Evolutionary conservation across 2,113 vertebrate genomes (phyloP), one percentile per base, ranked within the genome.

Genomic region (Theropithecus gelada): DNA sequence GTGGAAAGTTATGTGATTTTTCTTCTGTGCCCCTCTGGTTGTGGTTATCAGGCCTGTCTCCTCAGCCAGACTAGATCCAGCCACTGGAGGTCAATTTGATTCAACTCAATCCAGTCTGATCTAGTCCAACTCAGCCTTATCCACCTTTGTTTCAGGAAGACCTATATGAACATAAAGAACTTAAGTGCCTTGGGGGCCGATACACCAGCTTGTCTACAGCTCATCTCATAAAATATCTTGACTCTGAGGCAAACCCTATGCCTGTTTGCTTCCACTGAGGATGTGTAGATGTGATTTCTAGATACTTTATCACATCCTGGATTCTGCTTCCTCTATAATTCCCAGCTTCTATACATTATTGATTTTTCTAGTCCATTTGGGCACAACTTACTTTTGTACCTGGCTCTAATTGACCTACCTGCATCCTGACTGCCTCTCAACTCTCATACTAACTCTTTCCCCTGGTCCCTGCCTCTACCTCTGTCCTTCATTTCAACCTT

Each of bases 1-100:
- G 97, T 97, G 89, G 95, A 97, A 98, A 97, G 87, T 95, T 94
- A 96, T 88, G 52, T 14, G 75, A 81, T 88, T 97, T 97, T 97
- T 97, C 64, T 94, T 96, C 75, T 93, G 79, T 94, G 95, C 84
- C 70, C 88, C 78, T 96, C 55, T 90, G 52, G 87, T 95, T 97
- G 68, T 96, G 90, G 81, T 90, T 94, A 68, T 96, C 88, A 88
- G 82, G 86, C 27, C 52, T 93, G 30, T 89, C 70, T 95, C 86
- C 75, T 90, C 35, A 72, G 30, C 30, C 72, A 92, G n/a, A 89
- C 43, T n/a, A 92, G 48, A 84, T 96, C 79, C 72, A 97, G 83
- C 68, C 90, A 92, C 73, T 96, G 90, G 75, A 97, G 92, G 83
- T 92, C 90, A 94, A 38, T 84, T 93, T 68, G 80, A 73, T 93